Evolutionary conservation across 1,140 invertebrate genomes (phyloP).

Genomic region (Drosophila melanica): DNA sequence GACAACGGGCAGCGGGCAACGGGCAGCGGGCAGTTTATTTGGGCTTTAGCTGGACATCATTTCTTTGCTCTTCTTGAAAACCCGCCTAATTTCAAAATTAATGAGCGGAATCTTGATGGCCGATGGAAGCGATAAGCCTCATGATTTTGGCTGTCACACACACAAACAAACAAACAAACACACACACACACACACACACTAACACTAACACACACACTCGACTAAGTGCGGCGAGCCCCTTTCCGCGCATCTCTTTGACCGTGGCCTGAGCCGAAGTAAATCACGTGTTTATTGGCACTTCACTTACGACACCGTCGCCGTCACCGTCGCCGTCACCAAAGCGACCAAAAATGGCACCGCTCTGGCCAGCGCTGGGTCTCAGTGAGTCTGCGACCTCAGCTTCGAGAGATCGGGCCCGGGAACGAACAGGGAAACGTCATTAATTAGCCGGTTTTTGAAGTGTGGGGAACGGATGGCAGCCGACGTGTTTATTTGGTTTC

Average conservation of each 20-base stretch:
- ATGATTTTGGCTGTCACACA: constrained; percentile 74
- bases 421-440: constrained; percentile 65
- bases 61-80: constrained; percentile 74
- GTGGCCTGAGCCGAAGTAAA: constrained; percentile 65
- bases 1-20: not conserved
- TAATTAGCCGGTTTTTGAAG: constrained; percentile 74
- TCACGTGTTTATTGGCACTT: constrained; percentile 80
- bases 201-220: not conserved
- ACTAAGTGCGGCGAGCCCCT: constrained; percentile 42
- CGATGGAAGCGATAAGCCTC: constrained; percentile 79
- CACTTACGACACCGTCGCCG: constrained; percentile 79
- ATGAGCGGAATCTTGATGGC: constrained; percentile 84
- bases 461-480: constrained; percentile 73
- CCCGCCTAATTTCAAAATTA: constrained; percentile 84
- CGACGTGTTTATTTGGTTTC: constrained; percentile 75
- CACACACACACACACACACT: constrained; percentile 17
- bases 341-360: constrained; percentile 79
- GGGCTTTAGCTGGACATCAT: constrained; percentile 69
- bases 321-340: constrained; percentile 65
- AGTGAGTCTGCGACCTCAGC: constrained; percentile 31
- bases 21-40: constrained; percentile 48
- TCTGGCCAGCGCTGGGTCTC: constrained; percentile 29
- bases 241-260: constrained; percentile 46
- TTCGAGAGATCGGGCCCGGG: constrained; percentile 26
- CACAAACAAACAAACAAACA: constrained; percentile 13